Conservation (phyloP, 2,888 invertebrate species). For the Epistrophe eligans region DNA sequence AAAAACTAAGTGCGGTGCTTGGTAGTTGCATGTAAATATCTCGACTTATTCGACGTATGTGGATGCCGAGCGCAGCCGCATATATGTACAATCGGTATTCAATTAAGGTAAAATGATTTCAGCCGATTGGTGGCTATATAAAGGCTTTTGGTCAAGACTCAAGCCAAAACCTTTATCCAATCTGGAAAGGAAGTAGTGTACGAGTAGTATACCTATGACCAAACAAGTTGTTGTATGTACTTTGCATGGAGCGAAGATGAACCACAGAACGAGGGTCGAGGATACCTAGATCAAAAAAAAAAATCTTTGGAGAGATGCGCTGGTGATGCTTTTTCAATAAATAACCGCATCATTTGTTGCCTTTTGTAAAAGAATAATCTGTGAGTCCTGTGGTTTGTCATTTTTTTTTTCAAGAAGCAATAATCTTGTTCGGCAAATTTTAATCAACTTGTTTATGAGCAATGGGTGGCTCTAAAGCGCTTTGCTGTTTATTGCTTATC, state of each 20-base stretch:
- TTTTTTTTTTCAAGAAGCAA: not conserved
- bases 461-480: conserved; percentile 60
- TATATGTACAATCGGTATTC: conserved; percentile 56
- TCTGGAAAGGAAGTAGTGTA: not conserved
- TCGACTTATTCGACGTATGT: not conserved
- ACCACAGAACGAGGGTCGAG: not conserved
- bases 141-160: conserved; percentile 13
- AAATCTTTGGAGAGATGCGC: not conserved
- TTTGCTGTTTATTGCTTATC: conserved; percentile 28
- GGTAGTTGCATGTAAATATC: conserved; percentile 47
- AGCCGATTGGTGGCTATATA: conserved; percentile 44
- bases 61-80: not conserved
- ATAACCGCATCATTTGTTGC: conserved; percentile 36
- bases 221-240: conserved; percentile 13
- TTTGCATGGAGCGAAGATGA: not conserved
- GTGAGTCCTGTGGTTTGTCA: conserved; percentile 27
- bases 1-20: conserved; percentile 46
- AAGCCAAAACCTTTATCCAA: not conserved
- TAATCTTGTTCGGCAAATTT: conserved; percentile 53
- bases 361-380: conserved; percentile 8
- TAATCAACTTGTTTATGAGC: conserved; percentile 66
- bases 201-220: not conserved
- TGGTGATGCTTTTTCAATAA: conserved; percentile 9
- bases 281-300: conserved; percentile 5
- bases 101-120: conserved; percentile 70